Percentiles rank a stretch among this genome's conserved stretches.
phyloP scores from a whole-genome alignment of 2,888 invertebrate genomes.

The Rotaria magnacalcarata region DNA sequence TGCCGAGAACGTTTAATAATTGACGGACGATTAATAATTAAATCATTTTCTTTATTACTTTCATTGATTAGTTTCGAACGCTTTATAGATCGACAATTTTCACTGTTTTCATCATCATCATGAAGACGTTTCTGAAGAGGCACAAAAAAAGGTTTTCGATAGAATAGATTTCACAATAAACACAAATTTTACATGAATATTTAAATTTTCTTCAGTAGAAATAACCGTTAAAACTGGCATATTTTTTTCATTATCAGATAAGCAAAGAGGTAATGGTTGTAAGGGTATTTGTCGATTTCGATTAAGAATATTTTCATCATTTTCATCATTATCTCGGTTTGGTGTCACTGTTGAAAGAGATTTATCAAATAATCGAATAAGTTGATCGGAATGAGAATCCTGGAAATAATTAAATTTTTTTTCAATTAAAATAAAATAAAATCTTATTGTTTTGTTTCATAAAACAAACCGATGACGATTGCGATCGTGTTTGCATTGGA shows the following conservation, averaged over 20 bases:
- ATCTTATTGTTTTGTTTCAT: not conserved
- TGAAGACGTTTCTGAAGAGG: not conserved
- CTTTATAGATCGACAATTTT: not conserved
- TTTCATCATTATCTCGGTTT: not conserved
- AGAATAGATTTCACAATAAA: too few species aligned
- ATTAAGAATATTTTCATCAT: not conserved
- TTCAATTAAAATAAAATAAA: too few species aligned
- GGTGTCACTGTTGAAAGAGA: conserved; percentile 22
- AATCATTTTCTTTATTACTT: not conserved
- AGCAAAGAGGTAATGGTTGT: not conserved
- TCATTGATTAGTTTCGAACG: not conserved
- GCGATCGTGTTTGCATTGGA: conserved; percentile 35
- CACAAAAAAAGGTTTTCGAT: not conserved
- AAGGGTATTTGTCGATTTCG: not conserved
- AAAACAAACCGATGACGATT: conserved; percentile 25
- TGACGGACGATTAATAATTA: not conserved
- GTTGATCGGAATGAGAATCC: conserved; percentile 30
- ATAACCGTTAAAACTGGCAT: conserved; percentile 21
- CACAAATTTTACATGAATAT: not conserved
- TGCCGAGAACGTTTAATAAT: not conserved
- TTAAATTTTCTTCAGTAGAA: not conserved
- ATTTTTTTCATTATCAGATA: conserved; percentile 26
- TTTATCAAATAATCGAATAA: not conserved
- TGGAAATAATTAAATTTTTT: not conserved
- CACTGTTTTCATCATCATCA: conserved; percentile 10